These are phyloP conservation scores for Artibeus lituratus DNA, from an alignment of 2,797 vertebrate genomes.

Conservation along the genomic window DNA sequence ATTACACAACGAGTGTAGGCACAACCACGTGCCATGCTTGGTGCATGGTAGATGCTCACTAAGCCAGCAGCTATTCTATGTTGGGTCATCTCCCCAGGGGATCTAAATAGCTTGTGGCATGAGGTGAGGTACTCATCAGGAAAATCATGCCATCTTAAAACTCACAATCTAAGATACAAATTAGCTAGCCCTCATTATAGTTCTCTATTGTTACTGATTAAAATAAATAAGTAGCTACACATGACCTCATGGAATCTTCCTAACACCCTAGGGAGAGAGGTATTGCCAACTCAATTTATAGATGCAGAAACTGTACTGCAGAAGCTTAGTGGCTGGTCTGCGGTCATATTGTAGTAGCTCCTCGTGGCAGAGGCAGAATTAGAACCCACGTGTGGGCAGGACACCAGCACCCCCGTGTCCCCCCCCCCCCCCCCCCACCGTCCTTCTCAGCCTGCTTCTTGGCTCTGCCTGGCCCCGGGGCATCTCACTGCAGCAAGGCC, in stretches of 20 bases:
- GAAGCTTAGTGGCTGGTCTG: not conserved
- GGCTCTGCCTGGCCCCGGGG: not conserved
- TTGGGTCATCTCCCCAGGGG: not conserved
- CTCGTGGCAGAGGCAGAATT: not conserved
- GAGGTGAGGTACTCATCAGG: not conserved
- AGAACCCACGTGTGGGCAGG: rapidly evolving
- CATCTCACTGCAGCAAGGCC: not conserved
- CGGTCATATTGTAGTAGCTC: rapidly evolving
- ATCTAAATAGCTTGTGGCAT: not conserved
- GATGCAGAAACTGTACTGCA: not conserved
- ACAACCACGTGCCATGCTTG: not conserved
- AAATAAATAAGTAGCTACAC: not conserved
- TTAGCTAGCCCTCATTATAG: not conserved
- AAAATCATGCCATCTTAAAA: not conserved
- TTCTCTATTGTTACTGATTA: not conserved
- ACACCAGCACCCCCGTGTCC: rapidly evolving
- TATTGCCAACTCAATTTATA: not conserved
- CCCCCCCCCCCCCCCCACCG: not conserved
- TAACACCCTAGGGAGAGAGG: not conserved
- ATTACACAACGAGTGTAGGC: rapidly evolving
- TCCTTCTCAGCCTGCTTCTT: not conserved
- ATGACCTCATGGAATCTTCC: not conserved
- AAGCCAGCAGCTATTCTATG: not conserved
- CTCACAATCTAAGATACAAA: not conserved
- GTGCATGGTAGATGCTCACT: rapidly evolving